Percentiles rank a stretch among this genome's conserved stretches.
Evolutionary conservation across 2,888 invertebrate species (phyloP).

Genomic region (Beris chalybata): DNA sequence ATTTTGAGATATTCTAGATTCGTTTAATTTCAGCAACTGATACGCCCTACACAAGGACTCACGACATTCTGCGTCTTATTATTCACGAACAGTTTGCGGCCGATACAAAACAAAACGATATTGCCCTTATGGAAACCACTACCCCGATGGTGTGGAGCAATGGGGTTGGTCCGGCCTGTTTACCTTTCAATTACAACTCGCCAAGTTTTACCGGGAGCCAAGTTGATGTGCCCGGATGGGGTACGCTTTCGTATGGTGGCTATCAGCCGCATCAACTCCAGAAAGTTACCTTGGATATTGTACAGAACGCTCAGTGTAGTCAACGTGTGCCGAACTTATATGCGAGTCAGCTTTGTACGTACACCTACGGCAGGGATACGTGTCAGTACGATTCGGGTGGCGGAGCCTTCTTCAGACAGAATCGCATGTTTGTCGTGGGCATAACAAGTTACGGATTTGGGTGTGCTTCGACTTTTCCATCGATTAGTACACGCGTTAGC

Average conservation of each 20-base stretch:
- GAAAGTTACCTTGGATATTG: conserved; percentile 54
- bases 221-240: conserved; percentile 54
- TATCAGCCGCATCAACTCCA: conserved; percentile 53
- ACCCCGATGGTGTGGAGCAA: conserved; percentile 31
- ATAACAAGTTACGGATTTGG: conserved; percentile 57
- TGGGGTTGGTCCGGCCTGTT: conserved; percentile 38
- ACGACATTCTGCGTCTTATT: conserved; percentile 29
- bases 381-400: conserved; percentile 58
- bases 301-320: conserved; percentile 52
- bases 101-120: conserved; percentile 33
- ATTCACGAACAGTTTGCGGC: conserved; percentile 24
- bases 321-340: conserved; percentile 38
- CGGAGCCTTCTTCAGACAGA: conserved; percentile 56
- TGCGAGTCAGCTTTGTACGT: conserved; percentile 52
- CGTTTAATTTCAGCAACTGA: conserved; percentile 24
- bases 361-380: conserved; percentile 50
- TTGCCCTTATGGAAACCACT: conserved; percentile 32
- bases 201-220: conserved; percentile 12
- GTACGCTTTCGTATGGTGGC: conserved; percentile 56
- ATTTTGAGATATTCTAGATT: not conserved
- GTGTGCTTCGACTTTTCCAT: conserved; percentile 55
- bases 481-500: conserved; percentile 59
- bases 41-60: conserved; percentile 30
- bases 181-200: conserved; percentile 34
- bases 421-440: conserved; percentile 53